Percentiles rank a stretch among this genome's conserved stretches.
These are phyloP conservation scores for Albula glossodonta DNA, from an alignment of 2,113 vertebrate species.

Conservation along the genomic window DNA sequence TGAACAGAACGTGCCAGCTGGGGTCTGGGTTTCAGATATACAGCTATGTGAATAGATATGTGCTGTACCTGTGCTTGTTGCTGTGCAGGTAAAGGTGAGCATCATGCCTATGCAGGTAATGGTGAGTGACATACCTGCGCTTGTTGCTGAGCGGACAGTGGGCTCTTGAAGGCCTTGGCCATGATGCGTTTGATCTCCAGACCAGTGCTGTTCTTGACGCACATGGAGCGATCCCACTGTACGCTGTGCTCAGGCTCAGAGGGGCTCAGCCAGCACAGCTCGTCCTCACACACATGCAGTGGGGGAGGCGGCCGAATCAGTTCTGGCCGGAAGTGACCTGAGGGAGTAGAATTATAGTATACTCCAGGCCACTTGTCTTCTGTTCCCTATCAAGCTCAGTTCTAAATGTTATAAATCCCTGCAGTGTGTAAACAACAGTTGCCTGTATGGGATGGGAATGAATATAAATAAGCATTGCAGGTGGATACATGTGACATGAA, in stretches of 20 bases:
- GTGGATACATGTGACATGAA: too few species aligned
- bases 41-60: too few species aligned
- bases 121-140: constrained; percentile 75
- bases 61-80: not conserved
- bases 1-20: too few species aligned
- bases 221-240: constrained; percentile 97
- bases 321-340: constrained; percentile 96
- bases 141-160: constrained; percentile 90
- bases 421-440: too few species aligned
- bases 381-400: not conserved
- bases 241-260: constrained; percentile 89
- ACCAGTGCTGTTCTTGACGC: constrained; percentile 93
- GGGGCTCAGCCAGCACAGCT: constrained; percentile 93
- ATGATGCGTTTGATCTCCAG: constrained; percentile 97
- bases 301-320: constrained; percentile 93
- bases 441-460: too few species aligned
- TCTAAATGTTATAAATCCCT: not conserved
- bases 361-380: not conserved
- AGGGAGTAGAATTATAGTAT: not conserved
- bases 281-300: constrained; percentile 91
- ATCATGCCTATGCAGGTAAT: too few species aligned
- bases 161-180: constrained; percentile 98
- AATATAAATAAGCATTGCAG: too few species aligned
- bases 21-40: too few species aligned
- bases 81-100: not conserved